Base-by-base conservation (phyloP, 2,113 vertebrate species). In the Apteryx mantelli region DNA sequence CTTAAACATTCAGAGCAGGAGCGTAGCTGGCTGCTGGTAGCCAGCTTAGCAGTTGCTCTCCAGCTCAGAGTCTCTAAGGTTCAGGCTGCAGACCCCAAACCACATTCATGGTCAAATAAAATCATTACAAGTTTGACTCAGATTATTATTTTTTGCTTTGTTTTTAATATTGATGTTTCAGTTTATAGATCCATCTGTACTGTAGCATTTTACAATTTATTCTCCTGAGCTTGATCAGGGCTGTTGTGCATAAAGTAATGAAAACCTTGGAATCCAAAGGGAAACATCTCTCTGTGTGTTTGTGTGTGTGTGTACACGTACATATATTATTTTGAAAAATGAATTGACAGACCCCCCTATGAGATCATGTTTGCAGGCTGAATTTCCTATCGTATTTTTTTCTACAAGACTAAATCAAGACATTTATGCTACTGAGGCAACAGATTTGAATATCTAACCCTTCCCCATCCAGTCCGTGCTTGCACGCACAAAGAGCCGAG, bases 1-100 rank as follows among this genome's bases (percentile, higher is more conserved):
- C 94, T 97, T 95, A 94, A 96, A 97, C 92, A 97, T 96, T 97
- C 97, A 95, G 6, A 60, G 91, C 89, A 38, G 96, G 96, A 94
- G 80, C 13, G 82, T 38, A 94, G 46, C 95, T 38, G 94, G 91
- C 95, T 92, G 94, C 96, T 64, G 93, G 91, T 36, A 93, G 78
- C 80, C 89, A n/a, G 89, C 73, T 92, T 46, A 80, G 80, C 93
- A 5, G 65, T 38, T 81, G 48, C 64, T 87, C 87, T 4, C 53
- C 89, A 42, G 91, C 86, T 88, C 55, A 0, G 20, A 58, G 69
- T 19, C 92, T 91, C 87, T 5, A 3, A 91, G 87, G 88, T 34
- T 95, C 50, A 26, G 86, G 70, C 46, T 93, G 76, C 36, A 79
- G 81, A 89, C 79, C 87, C 80, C 88, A 70, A 77, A 53, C 40